Base-by-base conservation (phyloP, 2,888 invertebrate species). In the Micropterix aruncella region DNA sequence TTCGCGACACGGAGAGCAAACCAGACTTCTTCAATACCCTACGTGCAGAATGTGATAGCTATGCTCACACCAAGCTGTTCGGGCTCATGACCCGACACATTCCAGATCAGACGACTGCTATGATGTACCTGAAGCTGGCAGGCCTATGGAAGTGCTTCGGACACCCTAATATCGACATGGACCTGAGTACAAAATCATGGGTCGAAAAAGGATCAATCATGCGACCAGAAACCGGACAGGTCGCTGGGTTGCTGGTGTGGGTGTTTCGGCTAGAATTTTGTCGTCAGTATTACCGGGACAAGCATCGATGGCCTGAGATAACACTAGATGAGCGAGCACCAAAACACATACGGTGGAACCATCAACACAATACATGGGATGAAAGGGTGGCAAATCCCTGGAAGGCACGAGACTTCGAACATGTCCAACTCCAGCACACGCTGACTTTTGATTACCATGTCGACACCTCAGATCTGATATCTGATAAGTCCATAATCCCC, bases 361-460 rank as follows among this genome's bases (percentile, higher is more conserved):
- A 37, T 4, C 4, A 37, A 15, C 4, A 37, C 38, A 3, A 9
- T 3, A 15, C 15, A 16, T 37, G 16, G 4, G 15, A 14, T 4
- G 38, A 37, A 9, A 37, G 14, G 9, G 16, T 37, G 38, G 12
- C 3, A 9, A 9, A 37, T 9, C 14, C 38, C 3, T 4, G 12
- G 3, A 14, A 15, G 16, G 38, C 38, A 3, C 18, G 37, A 42
- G 37, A 18, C 27, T 16, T 42, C 16, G 40, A 42, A 4, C n/a
- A n/a, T n/a, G n/a, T n/a, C n/a, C n/a, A n/a, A n/a, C n/a, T n/a
- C n/a, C n/a, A n/a, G n/a, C n/a, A n/a, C n/a, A n/a, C n/a, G n/a
- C n/a, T n/a, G n/a, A n/a, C n/a, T n/a, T 42, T 42, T 12, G 42
- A 42, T 19, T 42, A 42, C 16, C 42, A 42, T 4, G 40, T 42